Conservation (phyloP, 2,113 vertebrate species). For the Tautogolabrus adspersus region DNA sequence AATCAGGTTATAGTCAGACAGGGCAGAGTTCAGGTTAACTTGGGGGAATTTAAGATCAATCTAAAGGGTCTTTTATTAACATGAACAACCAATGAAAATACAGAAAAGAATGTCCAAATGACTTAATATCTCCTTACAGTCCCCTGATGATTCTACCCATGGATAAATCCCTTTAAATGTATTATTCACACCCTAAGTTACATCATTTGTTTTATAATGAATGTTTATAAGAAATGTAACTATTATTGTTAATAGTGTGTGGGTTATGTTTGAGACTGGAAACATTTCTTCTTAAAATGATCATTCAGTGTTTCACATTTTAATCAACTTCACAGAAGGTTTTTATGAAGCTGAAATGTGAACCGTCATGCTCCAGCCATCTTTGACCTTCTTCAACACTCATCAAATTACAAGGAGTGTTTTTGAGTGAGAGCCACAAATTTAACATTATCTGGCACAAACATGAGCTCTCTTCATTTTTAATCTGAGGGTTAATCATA, state of each 20-base stretch:
- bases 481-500: constrained; percentile 29
- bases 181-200: background rate
- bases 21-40: too few relatives aligned
- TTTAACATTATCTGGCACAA: constrained; percentile 25
- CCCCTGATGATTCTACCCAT: too few relatives aligned
- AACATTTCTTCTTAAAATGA: background rate
- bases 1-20: too few relatives aligned
- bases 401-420: constrained; percentile 9
- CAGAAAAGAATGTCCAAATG: too few relatives aligned
- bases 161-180: background rate
- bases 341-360: background rate
- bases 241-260: too few relatives aligned
- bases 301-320: background rate
- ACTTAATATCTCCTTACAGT: too few relatives aligned
- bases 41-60: too few relatives aligned
- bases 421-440: background rate
- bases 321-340: background rate
- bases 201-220: background rate
- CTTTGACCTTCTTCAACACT: constrained; percentile 11
- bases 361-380: background rate
- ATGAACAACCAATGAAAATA: too few relatives aligned
- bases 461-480: background rate
- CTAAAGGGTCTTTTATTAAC: too few relatives aligned
- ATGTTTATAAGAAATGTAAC: too few relatives aligned
- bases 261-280: background rate